Conservation (phyloP, 1,140 invertebrate genomes). For the Solen grandis region DNA sequence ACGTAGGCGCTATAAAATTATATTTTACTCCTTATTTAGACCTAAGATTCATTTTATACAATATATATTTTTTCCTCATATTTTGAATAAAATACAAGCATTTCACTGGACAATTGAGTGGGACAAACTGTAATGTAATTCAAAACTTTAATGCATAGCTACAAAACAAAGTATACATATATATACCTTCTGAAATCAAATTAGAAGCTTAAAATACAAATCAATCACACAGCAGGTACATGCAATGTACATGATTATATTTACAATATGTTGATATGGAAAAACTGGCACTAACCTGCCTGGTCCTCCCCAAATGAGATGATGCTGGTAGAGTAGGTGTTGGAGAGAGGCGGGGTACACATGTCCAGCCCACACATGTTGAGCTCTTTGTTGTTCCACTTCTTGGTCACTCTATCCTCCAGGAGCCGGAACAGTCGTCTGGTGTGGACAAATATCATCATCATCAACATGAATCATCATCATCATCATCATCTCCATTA, state of each 20-base stretch:
- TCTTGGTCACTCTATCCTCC: slow-evolving; percentile 44
- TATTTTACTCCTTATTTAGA: too few relatives aligned
- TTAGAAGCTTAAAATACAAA: neutral
- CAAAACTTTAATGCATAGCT: neutral
- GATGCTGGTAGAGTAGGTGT: slow-evolving; percentile 65
- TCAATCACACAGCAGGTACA: neutral
- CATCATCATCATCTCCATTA: neutral
- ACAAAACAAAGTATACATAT: neutral
- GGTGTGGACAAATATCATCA: neutral
- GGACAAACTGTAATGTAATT: neutral
- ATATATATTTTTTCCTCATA: too few relatives aligned
- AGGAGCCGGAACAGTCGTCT: slow-evolving; percentile 68
- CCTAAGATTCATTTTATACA: too few relatives aligned
- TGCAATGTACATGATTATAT: neutral
- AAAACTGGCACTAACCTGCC: slow-evolving; percentile 60
- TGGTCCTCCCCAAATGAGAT: slow-evolving; percentile 78
- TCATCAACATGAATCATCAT: neutral
- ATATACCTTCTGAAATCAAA: neutral
- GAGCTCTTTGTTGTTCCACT: slow-evolving; percentile 70
- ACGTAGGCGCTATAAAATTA: too few relatives aligned
- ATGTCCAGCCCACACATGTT: slow-evolving; percentile 66
- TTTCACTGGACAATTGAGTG: too few relatives aligned
- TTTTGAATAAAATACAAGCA: too few relatives aligned
- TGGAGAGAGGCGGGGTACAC: slow-evolving; percentile 67
- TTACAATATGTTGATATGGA: neutral